Conservation (phyloP, 1,140 invertebrate species). For the Drosophila pseudoananassae region DNA sequence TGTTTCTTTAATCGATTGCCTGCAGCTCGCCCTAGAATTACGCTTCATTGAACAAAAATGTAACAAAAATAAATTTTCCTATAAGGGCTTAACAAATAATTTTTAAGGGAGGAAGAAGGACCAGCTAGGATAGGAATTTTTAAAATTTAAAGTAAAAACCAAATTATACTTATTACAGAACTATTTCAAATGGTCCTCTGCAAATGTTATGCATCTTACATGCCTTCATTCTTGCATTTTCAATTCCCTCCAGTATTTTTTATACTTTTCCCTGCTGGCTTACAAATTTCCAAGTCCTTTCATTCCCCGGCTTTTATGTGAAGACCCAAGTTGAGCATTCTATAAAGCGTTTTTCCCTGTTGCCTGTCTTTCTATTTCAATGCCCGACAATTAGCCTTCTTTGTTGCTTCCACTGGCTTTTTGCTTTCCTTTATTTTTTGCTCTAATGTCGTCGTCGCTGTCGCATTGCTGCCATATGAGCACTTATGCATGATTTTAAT, state of each 20-base stretch:
- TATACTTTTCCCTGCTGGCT: conserved; percentile 5
- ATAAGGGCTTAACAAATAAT: not conserved
- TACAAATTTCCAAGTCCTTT: conserved; percentile 28
- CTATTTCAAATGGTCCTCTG: too few relatives aligned
- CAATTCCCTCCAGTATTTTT: not conserved
- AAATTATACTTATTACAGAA: not conserved
- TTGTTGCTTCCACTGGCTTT: conserved; percentile 6
- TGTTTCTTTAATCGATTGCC: conserved; percentile 41
- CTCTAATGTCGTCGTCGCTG: conserved; percentile 41
- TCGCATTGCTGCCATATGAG: conserved; percentile 74
- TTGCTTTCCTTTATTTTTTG: conserved; percentile 21
- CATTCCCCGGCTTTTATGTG: conserved; percentile 22
- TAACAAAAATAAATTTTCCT: conserved; percentile 24
- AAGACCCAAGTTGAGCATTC: not conserved
- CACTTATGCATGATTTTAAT: conserved; percentile 84
- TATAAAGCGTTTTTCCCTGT: conserved; percentile 3
- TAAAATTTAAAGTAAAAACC: not conserved
- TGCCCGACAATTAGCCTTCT: conserved; percentile 67
- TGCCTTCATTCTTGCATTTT: not conserved
- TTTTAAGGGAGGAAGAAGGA: not conserved
- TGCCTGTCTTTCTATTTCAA: conserved; percentile 63
- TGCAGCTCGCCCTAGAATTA: conserved; percentile 15
- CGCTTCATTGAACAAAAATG: conserved; percentile 31
- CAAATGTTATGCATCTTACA: too few relatives aligned
- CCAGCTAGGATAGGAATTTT: not conserved